A percentile compares a stretch with the other conserved stretches of the same genome.
Evolutionary conservation across 1,140 invertebrate genomes (phyloP).

Genomic region (Lysiphlebus fabarum): DNA sequence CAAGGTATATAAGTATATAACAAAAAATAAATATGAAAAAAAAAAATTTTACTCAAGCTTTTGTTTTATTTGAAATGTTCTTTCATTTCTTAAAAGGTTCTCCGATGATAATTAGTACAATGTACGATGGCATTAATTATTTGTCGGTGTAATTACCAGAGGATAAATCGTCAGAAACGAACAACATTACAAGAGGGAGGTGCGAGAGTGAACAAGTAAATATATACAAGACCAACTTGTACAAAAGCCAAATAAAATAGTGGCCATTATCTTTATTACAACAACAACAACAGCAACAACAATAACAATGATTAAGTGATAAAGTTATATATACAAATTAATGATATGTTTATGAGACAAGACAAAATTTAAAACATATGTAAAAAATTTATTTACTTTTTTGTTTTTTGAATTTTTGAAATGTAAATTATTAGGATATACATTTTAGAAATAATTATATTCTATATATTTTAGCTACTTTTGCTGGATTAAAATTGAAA

Average conservation of each 20-base stretch:
- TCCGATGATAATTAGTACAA: constrained; percentile 57
- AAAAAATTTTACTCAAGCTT: constrained; percentile 15
- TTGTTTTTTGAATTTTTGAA: too few relatives aligned
- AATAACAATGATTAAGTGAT: constrained; percentile 49
- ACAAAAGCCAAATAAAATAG: constrained; percentile 16
- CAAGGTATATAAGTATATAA: constrained; percentile 7
- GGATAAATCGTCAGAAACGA: constrained; percentile 51
- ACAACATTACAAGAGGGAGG: constrained; percentile 27
- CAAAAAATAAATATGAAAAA: constrained; percentile 4
- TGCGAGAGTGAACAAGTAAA: constrained; percentile 15
- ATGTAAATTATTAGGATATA: too few relatives aligned
- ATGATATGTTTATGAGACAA: constrained; percentile 11
- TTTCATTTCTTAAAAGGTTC: constrained; percentile 63
- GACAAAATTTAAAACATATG: constrained; percentile 1
- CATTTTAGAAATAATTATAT: too few relatives aligned
- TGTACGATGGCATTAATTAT: constrained; percentile 58
- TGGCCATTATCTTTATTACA: constrained; percentile 55
- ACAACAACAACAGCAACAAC: constrained; percentile 44
- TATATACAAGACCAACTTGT: constrained; percentile 2
- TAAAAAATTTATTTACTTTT: too few relatives aligned
- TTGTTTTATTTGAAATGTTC: constrained; percentile 57
- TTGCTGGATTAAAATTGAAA: too few relatives aligned
- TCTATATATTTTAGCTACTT: too few relatives aligned
- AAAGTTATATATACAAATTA: constrained; percentile 3
- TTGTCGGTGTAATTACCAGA: constrained; percentile 54